Base-by-base conservation (phyloP, 2,113 vertebrate genomes). In the Mastomys coucha region DNA sequence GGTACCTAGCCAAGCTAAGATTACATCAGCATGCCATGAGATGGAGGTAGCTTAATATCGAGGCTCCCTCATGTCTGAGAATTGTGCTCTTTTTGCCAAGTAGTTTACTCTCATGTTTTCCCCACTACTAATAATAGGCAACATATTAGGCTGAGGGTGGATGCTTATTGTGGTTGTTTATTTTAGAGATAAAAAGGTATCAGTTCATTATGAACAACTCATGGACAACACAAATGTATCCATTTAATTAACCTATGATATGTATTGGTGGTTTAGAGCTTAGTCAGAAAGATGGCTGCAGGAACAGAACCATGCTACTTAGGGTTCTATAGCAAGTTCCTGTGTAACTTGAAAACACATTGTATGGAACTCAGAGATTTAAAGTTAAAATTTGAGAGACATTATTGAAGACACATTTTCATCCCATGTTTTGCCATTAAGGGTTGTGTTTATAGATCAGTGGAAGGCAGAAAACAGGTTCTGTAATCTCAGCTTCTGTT, bases 281-380 rank as follows among this genome's bases (percentile, higher is more conserved):
- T 60, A 77, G 85, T 73, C 91, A 65, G 58, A 94, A 93, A 90
- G 22, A 60, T 13, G 5, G 45, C 51, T 78, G 67, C 60, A 51
- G 69, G 88, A 60, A 4, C 8, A n/a, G 42, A 26, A 24, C 19
- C 42, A 4, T 65, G 17, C 60, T 28, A 56, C 87, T 97, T 92
- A 93, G 86, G 94, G 96, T 96, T 96, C 91, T 73, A 17, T 58
- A 96, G 86, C 39, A 20, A 22, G 96, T 91, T 45, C 6, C 49
- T 92, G 85, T 96, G 80, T 63, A 96, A 93, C 97, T 96, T 97
- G 67, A 84, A 90, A 96, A 80, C 26, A 67, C 75, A 92, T 7
- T 97, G 81, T 63, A 49, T 78, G 51, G 97, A 97, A 93, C 92
- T 36, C 93, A 51, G 53, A 96, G 72, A 88, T 95, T 96, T 97